Evolutionary conservation across 2,888 invertebrate genomes (phyloP).

Genomic region (Daptonema setosum): DNA sequence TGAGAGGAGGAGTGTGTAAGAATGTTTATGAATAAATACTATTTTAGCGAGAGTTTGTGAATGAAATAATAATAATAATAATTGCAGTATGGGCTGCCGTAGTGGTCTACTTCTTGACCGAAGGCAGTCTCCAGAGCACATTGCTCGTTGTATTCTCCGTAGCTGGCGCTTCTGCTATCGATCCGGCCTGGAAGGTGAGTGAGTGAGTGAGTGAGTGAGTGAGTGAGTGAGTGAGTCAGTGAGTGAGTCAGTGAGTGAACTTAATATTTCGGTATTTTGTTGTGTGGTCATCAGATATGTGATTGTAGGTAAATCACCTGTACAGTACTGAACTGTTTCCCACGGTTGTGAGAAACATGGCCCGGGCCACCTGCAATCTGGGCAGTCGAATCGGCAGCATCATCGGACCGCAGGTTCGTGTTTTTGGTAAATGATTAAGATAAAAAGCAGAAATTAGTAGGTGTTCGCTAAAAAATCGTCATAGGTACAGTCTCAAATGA

Average conservation of each 20-base stretch:
- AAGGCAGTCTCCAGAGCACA: neutral
- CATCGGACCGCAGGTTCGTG: constrained; percentile 6
- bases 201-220: no score
- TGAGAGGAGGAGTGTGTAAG: no score
- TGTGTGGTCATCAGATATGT: no score
- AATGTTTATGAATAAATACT: no score
- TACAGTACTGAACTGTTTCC: constrained; percentile 8
- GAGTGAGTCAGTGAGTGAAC: no score
- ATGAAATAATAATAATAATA: no score
- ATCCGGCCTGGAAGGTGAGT: constrained; percentile 9
- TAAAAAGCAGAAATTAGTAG: no score
- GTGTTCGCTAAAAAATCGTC: no score
- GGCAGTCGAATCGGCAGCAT: constrained; percentile 8
- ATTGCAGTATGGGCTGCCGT: constrained; percentile 6
- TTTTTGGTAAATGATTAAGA: neutral
- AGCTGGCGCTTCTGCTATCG: constrained; percentile 5
- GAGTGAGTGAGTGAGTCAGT: neutral
- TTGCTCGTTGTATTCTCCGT: constrained; percentile 2
- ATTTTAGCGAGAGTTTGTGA: no score
- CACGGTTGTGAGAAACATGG: constrained; percentile 10
- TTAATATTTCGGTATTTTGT: no score
- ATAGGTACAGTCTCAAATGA: no score
- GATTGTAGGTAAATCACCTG: constrained; percentile 8
- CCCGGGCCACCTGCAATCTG: constrained; percentile 9
- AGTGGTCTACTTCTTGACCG: neutral